Base-by-base conservation (phyloP, 2,888 invertebrate species). In the Zonitis immaculata region DNA sequence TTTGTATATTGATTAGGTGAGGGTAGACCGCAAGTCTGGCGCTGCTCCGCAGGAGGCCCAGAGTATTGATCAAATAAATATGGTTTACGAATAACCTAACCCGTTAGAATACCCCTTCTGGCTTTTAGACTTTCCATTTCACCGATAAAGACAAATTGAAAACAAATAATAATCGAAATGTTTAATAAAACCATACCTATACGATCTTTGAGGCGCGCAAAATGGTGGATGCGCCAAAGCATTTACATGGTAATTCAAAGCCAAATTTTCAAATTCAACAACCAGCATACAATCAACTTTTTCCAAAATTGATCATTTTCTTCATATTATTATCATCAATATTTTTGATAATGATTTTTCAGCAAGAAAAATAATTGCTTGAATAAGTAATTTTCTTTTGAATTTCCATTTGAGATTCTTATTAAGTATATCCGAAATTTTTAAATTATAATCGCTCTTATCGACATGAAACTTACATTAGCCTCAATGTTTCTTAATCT, bases 11-110 rank as follows among this genome's bases (percentile, higher is more conserved):
- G 72, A 73, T 74, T 73, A 72, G 72, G 65, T 66, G 68, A 68
- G 68, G 71, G 71, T 65, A 72, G 73, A 71, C 71, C 71, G 68
- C 71, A 69, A 72, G 73, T 72, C 71, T 71, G 71, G 71, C 71
- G 70, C 69, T 66, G 69, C 72, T 71, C 73, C 64, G 68, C 72
- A 69, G 73, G 72, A 71, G 71, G 70, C 71, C 68, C 69, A 67
- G 63, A 72, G 73, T 74, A 74, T 74, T 74, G 74, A 74, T 74
- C 74, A 74, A 74, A 74, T 74, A 74, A 73, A 74, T 73, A 71
- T 72, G 61, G 65, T 68, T 66, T 67, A 66, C 66, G 66, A 62
- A 66, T 66, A 64, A 62, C 57, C 63, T 49, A 47, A 20, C 39
- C 50, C 49, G 47, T 25, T 50, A 47, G 49, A 25, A 28, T 48